phyloP scores from a whole-genome alignment of 2,888 invertebrate genomes.

The Aphodius granarius region DNA sequence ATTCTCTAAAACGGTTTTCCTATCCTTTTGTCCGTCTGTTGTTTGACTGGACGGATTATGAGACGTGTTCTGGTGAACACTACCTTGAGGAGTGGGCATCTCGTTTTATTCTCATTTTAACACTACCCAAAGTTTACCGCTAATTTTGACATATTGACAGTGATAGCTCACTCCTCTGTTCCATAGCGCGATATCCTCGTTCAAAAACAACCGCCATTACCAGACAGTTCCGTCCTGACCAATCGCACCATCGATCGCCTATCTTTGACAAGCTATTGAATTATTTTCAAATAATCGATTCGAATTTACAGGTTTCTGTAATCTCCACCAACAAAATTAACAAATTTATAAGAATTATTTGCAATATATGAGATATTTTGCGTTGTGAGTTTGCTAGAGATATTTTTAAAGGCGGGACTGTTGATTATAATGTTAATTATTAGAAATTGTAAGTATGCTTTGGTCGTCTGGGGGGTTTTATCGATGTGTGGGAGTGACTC shows the following conservation, averaged over 20 bases:
- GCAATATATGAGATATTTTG: background rate
- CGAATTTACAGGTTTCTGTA: background rate
- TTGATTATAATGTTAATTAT: background rate
- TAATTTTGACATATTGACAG: slow-evolving; percentile 10
- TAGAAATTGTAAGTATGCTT: background rate
- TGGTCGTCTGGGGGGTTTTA: background rate
- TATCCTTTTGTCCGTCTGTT: slow-evolving; percentile 43
- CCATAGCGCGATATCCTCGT: background rate
- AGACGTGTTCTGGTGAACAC: slow-evolving; percentile 42
- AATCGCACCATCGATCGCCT: background rate
- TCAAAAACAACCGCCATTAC: background rate
- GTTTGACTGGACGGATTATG: slow-evolving; percentile 34
- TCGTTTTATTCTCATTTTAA: slow-evolving; percentile 9
- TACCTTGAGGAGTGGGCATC: slow-evolving; percentile 48
- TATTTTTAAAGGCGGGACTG: background rate
- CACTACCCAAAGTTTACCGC: slow-evolving; percentile 2
- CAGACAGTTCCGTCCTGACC: background rate
- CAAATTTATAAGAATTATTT: background rate
- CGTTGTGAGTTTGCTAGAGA: background rate
- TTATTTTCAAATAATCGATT: background rate
- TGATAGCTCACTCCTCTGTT: background rate
- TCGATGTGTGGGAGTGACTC: background rate
- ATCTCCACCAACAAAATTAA: background rate
- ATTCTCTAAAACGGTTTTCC: slow-evolving; percentile 66
- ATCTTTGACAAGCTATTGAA: background rate